A percentile compares a stretch with the other conserved stretches of the same genome.
Conservation (phyloP, 1,140 invertebrate genomes). For the Papilio glaucus region DNA sequence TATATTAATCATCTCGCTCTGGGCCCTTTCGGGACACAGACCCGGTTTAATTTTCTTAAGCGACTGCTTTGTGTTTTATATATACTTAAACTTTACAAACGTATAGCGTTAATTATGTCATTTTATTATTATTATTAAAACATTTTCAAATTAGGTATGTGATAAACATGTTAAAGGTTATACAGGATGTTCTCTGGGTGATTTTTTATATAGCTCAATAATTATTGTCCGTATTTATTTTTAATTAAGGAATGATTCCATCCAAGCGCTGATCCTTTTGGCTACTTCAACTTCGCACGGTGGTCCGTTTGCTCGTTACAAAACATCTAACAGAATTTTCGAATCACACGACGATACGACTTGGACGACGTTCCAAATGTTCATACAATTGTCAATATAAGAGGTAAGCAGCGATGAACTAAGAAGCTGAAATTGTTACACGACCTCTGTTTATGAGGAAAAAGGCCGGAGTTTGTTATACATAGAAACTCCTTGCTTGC, state of each 20-base stretch:
- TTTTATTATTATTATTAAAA: background rate
- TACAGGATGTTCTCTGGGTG: no score
- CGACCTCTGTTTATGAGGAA: background rate
- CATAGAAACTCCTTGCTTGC: background rate
- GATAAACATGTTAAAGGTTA: background rate
- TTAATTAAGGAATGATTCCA: no score
- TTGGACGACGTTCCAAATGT: background rate
- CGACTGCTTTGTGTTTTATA: constrained; percentile 27
- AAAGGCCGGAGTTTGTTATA: background rate
- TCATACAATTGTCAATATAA: background rate
- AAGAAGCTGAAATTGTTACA: background rate
- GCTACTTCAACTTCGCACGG: no score
- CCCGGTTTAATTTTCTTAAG: constrained; percentile 33
- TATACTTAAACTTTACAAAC: constrained; percentile 3
- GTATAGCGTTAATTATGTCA: background rate
- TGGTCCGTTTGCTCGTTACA: no score
- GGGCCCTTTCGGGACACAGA: constrained; percentile 24
- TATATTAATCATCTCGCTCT: constrained; percentile 31
- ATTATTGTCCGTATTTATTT: no score
- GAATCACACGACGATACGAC: no score
- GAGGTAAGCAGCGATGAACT: no score
- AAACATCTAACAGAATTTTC: no score
- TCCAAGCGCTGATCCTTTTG: no score
- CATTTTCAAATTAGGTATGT: no score
- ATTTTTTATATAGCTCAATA: no score